phyloP scores from a whole-genome alignment of 1,140 invertebrate genomes.

The Aphidius ervi region DNA sequence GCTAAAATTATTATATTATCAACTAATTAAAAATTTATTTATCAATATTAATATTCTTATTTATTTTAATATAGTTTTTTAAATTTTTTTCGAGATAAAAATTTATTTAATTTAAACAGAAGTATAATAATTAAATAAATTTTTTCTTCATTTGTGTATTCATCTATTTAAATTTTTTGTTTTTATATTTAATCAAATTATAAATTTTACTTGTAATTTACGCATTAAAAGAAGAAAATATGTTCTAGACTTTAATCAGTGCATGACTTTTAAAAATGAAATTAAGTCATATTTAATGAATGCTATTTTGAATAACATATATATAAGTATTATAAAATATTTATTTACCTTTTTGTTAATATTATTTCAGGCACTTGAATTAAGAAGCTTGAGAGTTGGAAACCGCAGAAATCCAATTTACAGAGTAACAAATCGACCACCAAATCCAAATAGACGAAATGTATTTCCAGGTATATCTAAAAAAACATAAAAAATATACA shows the following conservation, averaged over 20 bases:
- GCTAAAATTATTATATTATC: too few species aligned
- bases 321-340: neutral
- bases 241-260: constrained; percentile 25
- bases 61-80: too few species aligned
- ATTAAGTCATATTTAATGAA: constrained; percentile 21
- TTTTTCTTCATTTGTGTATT: constrained; percentile 3
- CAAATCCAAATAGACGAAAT: constrained; percentile 39
- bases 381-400: constrained; percentile 34
- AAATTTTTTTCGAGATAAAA: too few species aligned
- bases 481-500: neutral
- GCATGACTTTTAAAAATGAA: constrained; percentile 27
- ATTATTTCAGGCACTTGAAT: constrained; percentile 42
- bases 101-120: too few species aligned
- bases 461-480: constrained; percentile 37
- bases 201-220: constrained; percentile 3
- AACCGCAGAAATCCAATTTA: constrained; percentile 34
- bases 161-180: constrained; percentile 1
- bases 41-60: too few species aligned
- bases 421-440: constrained; percentile 26
- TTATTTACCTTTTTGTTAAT: neutral
- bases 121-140: too few species aligned
- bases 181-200: constrained; percentile 2
- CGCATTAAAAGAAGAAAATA: constrained; percentile 22
- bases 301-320: neutral
- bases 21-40: too few species aligned